These are phyloP conservation scores for Novumbra hubbsi DNA, from an alignment of 2,797 vertebrate species.

Conservation along the genomic window DNA sequence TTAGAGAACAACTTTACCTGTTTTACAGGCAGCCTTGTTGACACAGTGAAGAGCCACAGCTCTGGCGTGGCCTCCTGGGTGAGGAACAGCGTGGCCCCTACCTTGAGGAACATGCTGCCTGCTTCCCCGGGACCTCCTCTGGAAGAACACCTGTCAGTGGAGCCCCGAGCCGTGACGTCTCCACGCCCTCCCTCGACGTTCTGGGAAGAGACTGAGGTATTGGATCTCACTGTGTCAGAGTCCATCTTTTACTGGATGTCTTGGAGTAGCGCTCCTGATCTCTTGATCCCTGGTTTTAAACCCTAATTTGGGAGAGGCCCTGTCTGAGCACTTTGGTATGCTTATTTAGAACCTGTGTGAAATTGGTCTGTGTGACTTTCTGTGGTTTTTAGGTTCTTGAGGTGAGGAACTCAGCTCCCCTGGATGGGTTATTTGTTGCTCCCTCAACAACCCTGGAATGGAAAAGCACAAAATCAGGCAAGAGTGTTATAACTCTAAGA, in stretches of 20 bases:
- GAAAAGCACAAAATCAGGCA: slow-evolving; percentile 74
- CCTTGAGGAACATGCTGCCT: slow-evolving; percentile 64
- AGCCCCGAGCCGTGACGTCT: slow-evolving; percentile 50
- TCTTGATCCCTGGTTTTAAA: background rate
- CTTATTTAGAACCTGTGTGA: slow-evolving; percentile 1
- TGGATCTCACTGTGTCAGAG: background rate
- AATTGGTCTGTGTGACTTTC: background rate
- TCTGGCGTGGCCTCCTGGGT: slow-evolving; percentile 74
- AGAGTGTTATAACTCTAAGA: slow-evolving; percentile 1
- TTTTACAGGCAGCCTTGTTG: slow-evolving; percentile 70
- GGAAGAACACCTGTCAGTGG: slow-evolving; percentile 10
- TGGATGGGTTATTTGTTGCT: slow-evolving; percentile 63
- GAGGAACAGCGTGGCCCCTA: slow-evolving; percentile 66
- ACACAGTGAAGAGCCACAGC: slow-evolving; percentile 72
- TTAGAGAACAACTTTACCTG: no score
- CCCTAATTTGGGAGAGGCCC: background rate
- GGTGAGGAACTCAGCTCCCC: slow-evolving; percentile 34
- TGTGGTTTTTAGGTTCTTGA: slow-evolving; percentile 49
- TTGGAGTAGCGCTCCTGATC: background rate
- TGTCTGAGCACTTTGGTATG: background rate
- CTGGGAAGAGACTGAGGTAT: slow-evolving; percentile 60
- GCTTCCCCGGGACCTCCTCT: slow-evolving; percentile 54
- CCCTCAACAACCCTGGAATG: slow-evolving; percentile 69
- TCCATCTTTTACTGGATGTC: background rate
- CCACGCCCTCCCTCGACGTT: slow-evolving; percentile 31